These are phyloP conservation scores for Sphyrna mokarran DNA, from an alignment of 2,113 vertebrate species.

Conservation along the genomic window DNA sequence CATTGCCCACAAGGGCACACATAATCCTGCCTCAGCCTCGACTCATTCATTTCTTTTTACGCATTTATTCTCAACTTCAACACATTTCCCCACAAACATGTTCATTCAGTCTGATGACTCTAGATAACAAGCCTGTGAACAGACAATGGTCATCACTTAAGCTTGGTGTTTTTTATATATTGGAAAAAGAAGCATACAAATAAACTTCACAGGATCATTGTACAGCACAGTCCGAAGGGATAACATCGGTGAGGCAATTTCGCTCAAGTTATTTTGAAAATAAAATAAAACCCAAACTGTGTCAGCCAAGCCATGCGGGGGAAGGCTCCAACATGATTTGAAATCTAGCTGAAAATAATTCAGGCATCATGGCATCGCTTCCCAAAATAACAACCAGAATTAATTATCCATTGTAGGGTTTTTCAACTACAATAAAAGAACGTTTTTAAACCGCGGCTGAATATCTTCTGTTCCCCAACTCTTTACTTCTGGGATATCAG, in stretches of 20 bases:
- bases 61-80: neutral
- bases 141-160: neutral
- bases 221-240: neutral
- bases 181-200: neutral
- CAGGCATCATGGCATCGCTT: neutral
- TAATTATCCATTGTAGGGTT: neutral
- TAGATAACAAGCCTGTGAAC: neutral
- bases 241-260: neutral
- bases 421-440: neutral
- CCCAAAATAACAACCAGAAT: neutral
- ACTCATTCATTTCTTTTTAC: neutral
- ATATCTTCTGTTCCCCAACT: neutral
- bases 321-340: neutral
- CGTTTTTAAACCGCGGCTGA: neutral
- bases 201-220: neutral
- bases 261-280: neutral
- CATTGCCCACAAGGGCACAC: neutral
- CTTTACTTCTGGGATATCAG: neutral
- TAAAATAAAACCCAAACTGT: neutral
- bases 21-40: too few relatives aligned
- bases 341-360: constrained; percentile 7
- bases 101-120: neutral
- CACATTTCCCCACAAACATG: neutral
- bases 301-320: neutral
- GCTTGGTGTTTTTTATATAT: neutral